phyloP scores from a whole-genome alignment of 2,888 invertebrate genomes.

The Xanthorhoe spadicearia region DNA sequence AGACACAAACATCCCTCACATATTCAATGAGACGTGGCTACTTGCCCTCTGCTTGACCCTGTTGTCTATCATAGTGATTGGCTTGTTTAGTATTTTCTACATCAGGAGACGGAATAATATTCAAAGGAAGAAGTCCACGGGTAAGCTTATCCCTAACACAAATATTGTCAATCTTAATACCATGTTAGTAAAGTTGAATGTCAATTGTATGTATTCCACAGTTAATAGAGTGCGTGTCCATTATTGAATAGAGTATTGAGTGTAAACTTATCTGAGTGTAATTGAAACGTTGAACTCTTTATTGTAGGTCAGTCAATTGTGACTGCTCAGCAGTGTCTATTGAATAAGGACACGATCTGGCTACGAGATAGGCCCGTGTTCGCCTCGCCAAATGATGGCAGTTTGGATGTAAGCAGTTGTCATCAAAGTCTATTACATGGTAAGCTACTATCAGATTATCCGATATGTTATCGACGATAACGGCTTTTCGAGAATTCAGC shows the following conservation, averaged over 20 bases:
- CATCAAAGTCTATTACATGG: slow-evolving; percentile 80
- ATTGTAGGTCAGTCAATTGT: slow-evolving; percentile 82
- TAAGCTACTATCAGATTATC: slow-evolving; percentile 50
- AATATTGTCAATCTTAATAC: slow-evolving; percentile 10
- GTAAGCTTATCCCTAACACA: slow-evolving; percentile 54
- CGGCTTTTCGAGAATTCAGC: slow-evolving; percentile 42
- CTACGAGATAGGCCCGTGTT: slow-evolving; percentile 77
- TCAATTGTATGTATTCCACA: not conserved
- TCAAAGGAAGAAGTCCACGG: slow-evolving; percentile 77
- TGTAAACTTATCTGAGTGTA: slow-evolving; percentile 41
- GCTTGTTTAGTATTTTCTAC: slow-evolving; percentile 75
- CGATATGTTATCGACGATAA: slow-evolving; percentile 24
- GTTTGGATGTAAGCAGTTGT: slow-evolving; percentile 73
- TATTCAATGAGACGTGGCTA: slow-evolving; percentile 79
- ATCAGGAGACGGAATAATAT: slow-evolving; percentile 72
- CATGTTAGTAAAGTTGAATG: not conserved
- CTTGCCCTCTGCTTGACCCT: slow-evolving; percentile 73
- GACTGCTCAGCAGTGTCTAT: slow-evolving; percentile 79
- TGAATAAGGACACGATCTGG: slow-evolving; percentile 83
- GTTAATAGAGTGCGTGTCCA: slow-evolving; percentile 5
- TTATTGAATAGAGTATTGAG: slow-evolving; percentile 9
- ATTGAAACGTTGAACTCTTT: slow-evolving; percentile 66
- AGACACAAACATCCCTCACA: slow-evolving; percentile 73
- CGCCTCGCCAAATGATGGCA: slow-evolving; percentile 68
- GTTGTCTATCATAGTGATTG: slow-evolving; percentile 73